Percentiles rank a stretch among this genome's conserved stretches.
Evolutionary conservation across 2,113 vertebrate species (phyloP).

Genomic region (Pseudopodoces humilis): DNA sequence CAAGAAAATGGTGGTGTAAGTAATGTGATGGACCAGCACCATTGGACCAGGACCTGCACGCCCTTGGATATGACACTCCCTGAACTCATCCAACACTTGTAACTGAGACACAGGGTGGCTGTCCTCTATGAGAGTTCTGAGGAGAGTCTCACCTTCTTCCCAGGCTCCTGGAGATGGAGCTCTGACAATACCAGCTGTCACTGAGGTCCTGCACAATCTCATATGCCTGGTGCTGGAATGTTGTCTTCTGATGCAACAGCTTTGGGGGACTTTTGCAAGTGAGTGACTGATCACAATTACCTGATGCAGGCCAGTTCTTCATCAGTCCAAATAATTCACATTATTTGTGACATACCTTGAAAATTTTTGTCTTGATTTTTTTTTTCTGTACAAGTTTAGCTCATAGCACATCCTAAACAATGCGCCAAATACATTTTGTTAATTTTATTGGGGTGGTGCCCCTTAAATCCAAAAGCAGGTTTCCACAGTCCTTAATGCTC

Average conservation of each 20-base stretch:
- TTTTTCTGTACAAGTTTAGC: not conserved
- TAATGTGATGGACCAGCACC: not conserved
- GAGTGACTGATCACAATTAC: not conserved
- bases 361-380: not conserved
- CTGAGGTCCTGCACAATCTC: not conserved
- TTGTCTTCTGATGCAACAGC: not conserved
- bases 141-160: not conserved
- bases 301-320: not conserved
- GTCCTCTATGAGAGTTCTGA: not conserved
- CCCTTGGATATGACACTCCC: not conserved
- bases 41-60: not conserved
- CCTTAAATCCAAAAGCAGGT: not conserved
- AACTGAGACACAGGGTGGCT: accelerated
- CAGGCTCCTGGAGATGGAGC: not conserved
- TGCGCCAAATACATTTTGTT: not conserved
- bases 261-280: not conserved
- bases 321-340: not conserved
- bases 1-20: not conserved
- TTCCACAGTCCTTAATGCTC: not conserved
- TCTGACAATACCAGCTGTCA: not conserved
- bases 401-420: not conserved
- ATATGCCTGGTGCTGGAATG: not conserved
- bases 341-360: not conserved
- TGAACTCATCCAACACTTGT: not conserved
- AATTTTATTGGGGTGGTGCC: not conserved